Conservation (phyloP, 2,797 vertebrate species). For the Syngnathus rostellatus region DNA sequence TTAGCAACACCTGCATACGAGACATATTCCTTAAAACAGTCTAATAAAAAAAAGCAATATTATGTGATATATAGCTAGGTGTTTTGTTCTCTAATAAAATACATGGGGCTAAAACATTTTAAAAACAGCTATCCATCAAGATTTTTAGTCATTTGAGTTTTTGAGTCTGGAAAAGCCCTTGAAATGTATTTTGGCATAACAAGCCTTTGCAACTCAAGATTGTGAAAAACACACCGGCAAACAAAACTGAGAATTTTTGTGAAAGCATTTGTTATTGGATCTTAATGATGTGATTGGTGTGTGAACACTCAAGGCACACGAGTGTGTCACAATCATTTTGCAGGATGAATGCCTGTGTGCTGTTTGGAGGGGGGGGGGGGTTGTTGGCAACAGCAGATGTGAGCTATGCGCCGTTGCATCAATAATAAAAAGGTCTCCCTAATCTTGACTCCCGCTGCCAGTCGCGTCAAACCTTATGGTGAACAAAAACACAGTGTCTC, state of each 20-base stretch:
- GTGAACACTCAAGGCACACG: conserved; percentile 36
- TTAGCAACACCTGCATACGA: neutral
- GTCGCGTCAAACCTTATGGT: conserved; percentile 57
- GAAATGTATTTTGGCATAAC: neutral
- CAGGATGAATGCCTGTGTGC: conserved; percentile 41
- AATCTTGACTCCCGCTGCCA: conserved; percentile 59
- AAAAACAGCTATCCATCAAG: neutral
- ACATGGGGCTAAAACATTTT: neutral
- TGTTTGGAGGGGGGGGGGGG: conserved; percentile 37
- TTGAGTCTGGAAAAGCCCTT: neutral
- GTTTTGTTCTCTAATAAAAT: neutral
- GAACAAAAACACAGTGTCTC: conserved; percentile 60
- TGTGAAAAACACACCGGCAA: neutral
- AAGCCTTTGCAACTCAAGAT: neutral
- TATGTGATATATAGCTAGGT: neutral
- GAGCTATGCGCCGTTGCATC: conserved; percentile 48
- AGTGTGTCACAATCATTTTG: conserved; percentile 47
- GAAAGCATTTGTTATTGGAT: conserved; percentile 36
- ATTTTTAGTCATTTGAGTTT: neutral
- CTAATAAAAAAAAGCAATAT: neutral
- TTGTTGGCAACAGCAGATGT: conserved; percentile 55
- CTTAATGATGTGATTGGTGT: conserved; percentile 3
- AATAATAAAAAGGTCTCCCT: conserved; percentile 63
- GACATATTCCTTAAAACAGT: neutral
- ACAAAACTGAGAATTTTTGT: neutral